Base-by-base conservation (phyloP, 2,797 vertebrate species). In the Periophthalmus magnuspinnatus region DNA sequence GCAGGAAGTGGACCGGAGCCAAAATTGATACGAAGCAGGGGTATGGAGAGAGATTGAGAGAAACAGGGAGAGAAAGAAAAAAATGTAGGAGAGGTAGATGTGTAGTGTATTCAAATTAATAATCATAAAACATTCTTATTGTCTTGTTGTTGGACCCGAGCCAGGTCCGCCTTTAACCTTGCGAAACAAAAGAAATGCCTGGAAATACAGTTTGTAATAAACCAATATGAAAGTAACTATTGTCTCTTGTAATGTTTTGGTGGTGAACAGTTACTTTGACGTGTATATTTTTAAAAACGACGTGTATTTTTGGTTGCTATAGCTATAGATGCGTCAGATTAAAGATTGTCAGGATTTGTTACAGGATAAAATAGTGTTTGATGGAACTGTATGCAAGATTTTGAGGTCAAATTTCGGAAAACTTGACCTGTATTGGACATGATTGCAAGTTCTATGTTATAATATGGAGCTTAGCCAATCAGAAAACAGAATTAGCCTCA, bases 1-100 rank as follows among this genome's bases (percentile, higher is more conserved):
- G 94, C 96, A 97, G 96, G 97, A 98, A 98, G 94, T 97, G 95
- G 95, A 95, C 88, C 89, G 70, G 86, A 85, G 95, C 95, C 96
- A 97, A 93, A 94, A 95, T 95, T 96, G 96, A 98, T 98, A 96
- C 95, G 96, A 97, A 95, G 95, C 93, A 88, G 88, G 72, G 88
- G 92, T 94, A 41, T 91, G 95, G 52, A 55, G 21, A 22, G 16
- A 54, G n/a, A 52, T 10, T 7, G 50, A 52, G 14, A 21, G 50
- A 5, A 55, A 9, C 9, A 13, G 28, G 28, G 28, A 48, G 17
- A 9, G 21, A 22, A 22, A 4, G n/a, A 57, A 5, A 57, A n/a
- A 22, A 57, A 13, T 16, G 7, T n/a, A 19, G 16, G 17, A 8
- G 48, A 14, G 10, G 24, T 14, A 57, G 24, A 17, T 14, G n/a